Base-by-base conservation (phyloP, 2,888 invertebrate species). In the Diadegma fenestrale region DNA sequence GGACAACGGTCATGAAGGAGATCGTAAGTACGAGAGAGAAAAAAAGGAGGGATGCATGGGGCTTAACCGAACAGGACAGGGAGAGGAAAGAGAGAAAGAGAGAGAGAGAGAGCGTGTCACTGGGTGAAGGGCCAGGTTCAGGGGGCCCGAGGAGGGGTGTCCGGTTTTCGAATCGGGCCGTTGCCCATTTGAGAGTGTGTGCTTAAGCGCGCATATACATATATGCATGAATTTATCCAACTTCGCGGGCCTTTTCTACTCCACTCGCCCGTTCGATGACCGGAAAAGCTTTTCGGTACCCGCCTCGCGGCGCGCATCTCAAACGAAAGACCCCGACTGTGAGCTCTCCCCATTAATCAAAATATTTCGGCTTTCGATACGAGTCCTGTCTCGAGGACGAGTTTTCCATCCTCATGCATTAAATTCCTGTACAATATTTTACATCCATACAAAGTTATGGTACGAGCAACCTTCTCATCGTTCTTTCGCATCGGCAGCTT, bases 131-230 rank as follows among this genome's bases (percentile, higher is more conserved):
- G 80, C 63, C 54, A 64, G 66, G 66, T 79, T 73, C 80, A 33
- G 54, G 30, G 78, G 77, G n/a, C 61, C 66, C 72, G 7, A 71
- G 83, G 73, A 80, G 87, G 88, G 89, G 80, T 86, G 90, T 90
- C 90, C 90, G 90, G 89, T 90, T 90, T 89, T 87, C 88, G 90
- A 90, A 91, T 88, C 90, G 89, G 90, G 87, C 90, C 90, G 89
- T 88, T 88, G 88, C 69, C 82, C 76, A 71, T 82, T 80, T 51
- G 71, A 80, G 82, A 86, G 77, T 73, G 73, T 61, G 71, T 75
- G 69, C 66, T 51, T 69, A 26, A 33, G 51, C 61, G 51, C 61
- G 26, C 37, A 41, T 71, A 64, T 71, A 72, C 48, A 58, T 77
- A 69, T 77, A 71, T 73, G 68, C 78, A 73, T 69, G 69, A 80